Base-by-base conservation (phyloP, 1,140 invertebrate genomes). In the Oryctes rhinoceros region DNA sequence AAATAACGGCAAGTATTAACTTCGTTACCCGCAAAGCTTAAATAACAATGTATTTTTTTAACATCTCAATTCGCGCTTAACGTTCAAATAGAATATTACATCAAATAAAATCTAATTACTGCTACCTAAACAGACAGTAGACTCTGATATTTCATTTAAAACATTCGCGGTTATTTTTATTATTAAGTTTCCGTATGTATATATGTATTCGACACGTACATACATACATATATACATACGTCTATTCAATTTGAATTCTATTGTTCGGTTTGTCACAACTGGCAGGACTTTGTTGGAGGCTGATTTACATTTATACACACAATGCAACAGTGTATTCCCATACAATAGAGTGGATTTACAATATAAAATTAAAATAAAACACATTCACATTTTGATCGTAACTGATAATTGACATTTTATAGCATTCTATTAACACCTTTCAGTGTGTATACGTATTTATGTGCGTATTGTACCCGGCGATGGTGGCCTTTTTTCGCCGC, bases 331-430 rank as follows among this genome's bases (percentile, higher is more conserved):
- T 24, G 20, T 35, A 37, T 71, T 59, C 65, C 6, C 65, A 71
- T 37, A 71, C 65, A 71, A 71, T 71, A 24, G 65, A 30, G 35
- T 37, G 18, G 35, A 71, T 37, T 37, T 71, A 71, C 65, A 71
- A 59, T 59, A 71, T 71, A 71, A 71, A 71, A 71, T 35, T 71
- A 37, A 71, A 71, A 71, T 71, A 71, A 71, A 71, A 71, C 65
- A 67, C n/a, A 18, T 71, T 71, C 65, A 35, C 24, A 13, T 37
- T 11, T 10, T 9, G 65, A 71, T 71, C 30, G 65, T 67, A 67
- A 71, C 65, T 35, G 65, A 71, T 71, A 71, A 71, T 71, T 71
- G 65, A 71, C 65, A 71, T 71, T 71, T 71, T 71, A 24, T 24
- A 71, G 65, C 24, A 71, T 71, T 71, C 65, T 71, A 71, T 71